A percentile compares a stretch with the other conserved stretches of the same genome.
Conservation (phyloP, 2,113 vertebrate species). For the Phaethon lepturus region DNA sequence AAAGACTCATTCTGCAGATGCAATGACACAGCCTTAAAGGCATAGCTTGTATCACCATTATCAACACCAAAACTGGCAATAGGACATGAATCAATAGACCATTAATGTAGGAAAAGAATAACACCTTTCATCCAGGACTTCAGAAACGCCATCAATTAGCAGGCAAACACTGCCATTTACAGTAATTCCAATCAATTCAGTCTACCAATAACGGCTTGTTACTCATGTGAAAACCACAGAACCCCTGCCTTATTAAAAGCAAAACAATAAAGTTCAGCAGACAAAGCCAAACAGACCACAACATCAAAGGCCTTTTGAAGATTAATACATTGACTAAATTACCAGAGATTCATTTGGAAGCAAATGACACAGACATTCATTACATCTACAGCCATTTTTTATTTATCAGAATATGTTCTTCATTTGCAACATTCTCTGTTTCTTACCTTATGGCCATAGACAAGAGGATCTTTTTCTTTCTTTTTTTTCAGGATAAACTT, state of each 20-base stretch:
- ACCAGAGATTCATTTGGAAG: slow-evolving; percentile 39
- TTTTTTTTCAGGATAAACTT: neutral
- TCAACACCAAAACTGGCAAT: neutral
- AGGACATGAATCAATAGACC: neutral
- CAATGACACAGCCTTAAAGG: neutral
- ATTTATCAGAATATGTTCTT: neutral
- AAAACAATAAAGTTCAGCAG: slow-evolving; percentile 36
- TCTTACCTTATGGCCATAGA: neutral
- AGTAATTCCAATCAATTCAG: slow-evolving; percentile 31
- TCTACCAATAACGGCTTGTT: slow-evolving; percentile 18
- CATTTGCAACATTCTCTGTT: neutral
- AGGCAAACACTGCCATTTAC: slow-evolving; percentile 8
- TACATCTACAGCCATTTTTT: neutral
- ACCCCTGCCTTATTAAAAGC: slow-evolving; percentile 31
- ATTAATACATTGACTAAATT: slow-evolving; percentile 50
- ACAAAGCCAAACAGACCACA: slow-evolving; percentile 41
- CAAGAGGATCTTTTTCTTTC: neutral
- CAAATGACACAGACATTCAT: slow-evolving; percentile 11
- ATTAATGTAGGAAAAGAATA: neutral
- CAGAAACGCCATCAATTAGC: neutral
- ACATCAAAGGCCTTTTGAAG: slow-evolving; percentile 63
- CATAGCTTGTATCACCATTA: neutral
- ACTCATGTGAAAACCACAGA: slow-evolving; percentile 14
- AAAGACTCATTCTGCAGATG: neutral
- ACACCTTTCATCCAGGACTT: neutral